These are phyloP conservation scores for Zaprionus ornatus DNA, from an alignment of 1,140 invertebrate species.

Conservation along the genomic window DNA sequence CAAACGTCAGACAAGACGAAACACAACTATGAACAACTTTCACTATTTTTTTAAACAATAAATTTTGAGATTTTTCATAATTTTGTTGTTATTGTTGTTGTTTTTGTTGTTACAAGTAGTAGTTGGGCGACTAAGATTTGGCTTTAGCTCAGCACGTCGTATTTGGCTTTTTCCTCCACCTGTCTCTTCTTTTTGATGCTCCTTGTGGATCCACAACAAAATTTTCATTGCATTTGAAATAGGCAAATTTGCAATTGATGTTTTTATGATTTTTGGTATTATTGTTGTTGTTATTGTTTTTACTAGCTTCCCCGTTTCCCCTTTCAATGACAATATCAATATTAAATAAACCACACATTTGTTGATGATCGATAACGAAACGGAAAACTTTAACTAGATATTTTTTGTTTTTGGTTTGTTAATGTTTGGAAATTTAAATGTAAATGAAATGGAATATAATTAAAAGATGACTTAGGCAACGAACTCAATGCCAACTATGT, in stretches of 20 bases:
- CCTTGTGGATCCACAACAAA: background rate
- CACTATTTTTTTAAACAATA: slow-evolving; percentile 67
- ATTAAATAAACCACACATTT: slow-evolving; percentile 24
- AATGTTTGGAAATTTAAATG: slow-evolving; percentile 19
- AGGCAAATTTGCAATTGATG: background rate
- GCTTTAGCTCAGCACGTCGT: slow-evolving; percentile 23
- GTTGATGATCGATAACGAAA: slow-evolving; percentile 29
- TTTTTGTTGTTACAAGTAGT: slow-evolving; percentile 8
- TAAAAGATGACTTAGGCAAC: slow-evolving; percentile 28
- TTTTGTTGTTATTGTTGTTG: slow-evolving; percentile 48
- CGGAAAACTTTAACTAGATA: slow-evolving; percentile 10
- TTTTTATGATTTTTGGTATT: slow-evolving; percentile 7
- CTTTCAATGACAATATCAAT: slow-evolving; percentile 14
- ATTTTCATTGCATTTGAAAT: too few relatives aligned
- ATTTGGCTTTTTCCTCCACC: background rate
- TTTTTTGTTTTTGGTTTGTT: slow-evolving; percentile 18
- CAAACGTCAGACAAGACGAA: slow-evolving; percentile 48
- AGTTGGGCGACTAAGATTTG: slow-evolving; percentile 43
- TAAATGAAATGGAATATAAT: slow-evolving; percentile 4
- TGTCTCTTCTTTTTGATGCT: background rate
- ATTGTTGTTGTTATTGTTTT: slow-evolving; percentile 41
- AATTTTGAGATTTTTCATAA: slow-evolving; percentile 76
- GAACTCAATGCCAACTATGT: slow-evolving; percentile 49
- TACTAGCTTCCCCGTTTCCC: slow-evolving; percentile 7
- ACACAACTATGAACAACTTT: slow-evolving; percentile 64